Evolutionary conservation across 2,888 invertebrate genomes (phyloP).

Genomic region (Agrotis segetum): DNA sequence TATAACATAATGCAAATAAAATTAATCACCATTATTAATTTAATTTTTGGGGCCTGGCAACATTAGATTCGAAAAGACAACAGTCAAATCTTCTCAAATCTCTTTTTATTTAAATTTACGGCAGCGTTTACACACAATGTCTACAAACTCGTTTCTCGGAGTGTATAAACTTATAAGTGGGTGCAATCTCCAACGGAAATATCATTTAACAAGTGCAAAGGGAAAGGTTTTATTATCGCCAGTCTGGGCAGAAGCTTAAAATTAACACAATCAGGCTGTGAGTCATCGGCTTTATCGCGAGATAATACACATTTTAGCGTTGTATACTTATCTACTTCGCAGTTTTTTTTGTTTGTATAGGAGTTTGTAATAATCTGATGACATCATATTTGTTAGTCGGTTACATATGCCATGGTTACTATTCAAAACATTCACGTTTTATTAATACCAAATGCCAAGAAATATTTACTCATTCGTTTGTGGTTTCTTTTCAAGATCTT

Average conservation of each 20-base stretch:
- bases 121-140: not conserved
- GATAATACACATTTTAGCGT: conserved; percentile 27
- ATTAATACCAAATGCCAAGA: not conserved
- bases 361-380: conserved; percentile 29
- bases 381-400: conserved; percentile 19
- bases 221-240: conserved; percentile 54
- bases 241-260: conserved; percentile 40
- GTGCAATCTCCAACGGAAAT: conserved; percentile 71
- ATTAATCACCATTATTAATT: conserved; percentile 7
- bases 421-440: not conserved
- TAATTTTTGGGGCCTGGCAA: conserved; percentile 19
- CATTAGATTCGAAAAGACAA: not conserved
- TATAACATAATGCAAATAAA: conserved; percentile 22
- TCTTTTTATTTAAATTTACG: not conserved
- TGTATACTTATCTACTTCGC: conserved; percentile 1
- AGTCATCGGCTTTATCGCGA: conserved; percentile 47
- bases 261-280: conserved; percentile 43
- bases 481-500: conserved; percentile 24
- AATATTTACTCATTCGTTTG: not conserved
- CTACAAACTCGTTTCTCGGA: conserved; percentile 31
- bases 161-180: conserved; percentile 41
- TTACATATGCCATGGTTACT: not conserved
- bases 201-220: conserved; percentile 69
- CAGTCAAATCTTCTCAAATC: not conserved
- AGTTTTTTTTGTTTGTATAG: conserved; percentile 19